These are phyloP conservation scores for Erebia epiphron DNA, from an alignment of 2,888 invertebrate species.

Conservation along the genomic window DNA sequence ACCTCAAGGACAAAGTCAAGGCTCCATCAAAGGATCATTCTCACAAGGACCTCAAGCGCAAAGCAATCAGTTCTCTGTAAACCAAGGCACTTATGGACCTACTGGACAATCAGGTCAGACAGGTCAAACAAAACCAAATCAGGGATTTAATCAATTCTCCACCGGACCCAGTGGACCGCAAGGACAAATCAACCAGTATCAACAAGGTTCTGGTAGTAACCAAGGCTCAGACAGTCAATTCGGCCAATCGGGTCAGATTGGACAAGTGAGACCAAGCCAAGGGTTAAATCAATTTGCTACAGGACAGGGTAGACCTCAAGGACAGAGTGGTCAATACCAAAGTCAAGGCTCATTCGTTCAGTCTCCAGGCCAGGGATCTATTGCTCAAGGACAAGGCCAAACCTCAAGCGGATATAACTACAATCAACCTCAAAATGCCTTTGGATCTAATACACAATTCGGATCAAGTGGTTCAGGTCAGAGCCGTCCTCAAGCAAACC, in stretches of 20 bases:
- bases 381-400: constrained; percentile 2
- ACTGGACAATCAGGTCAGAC: constrained; percentile 9
- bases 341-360: constrained; percentile 7
- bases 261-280: constrained; percentile 1
- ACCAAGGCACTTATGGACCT: constrained; percentile 21
- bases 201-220: constrained; percentile 7
- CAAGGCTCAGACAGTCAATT: constrained; percentile 10
- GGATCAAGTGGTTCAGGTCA: constrained; percentile 18
- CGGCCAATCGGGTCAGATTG: constrained; percentile 11
- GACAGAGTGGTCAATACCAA: constrained; percentile 10
- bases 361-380: constrained; percentile 4
- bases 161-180: constrained; percentile 9
- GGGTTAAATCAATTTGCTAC: not conserved
- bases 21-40: constrained; percentile 16
- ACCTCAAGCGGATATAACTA: constrained; percentile 34
- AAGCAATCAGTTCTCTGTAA: constrained; percentile 23
- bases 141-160: constrained; percentile 10
- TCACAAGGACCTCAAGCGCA: constrained; percentile 26
- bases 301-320: not conserved
- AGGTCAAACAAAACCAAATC: not conserved
- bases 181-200: constrained; percentile 8
- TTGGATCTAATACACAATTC: constrained; percentile 10
- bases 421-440: constrained; percentile 31
- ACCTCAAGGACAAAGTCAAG: constrained; percentile 38
- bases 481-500: constrained; percentile 20